phyloP scores from a whole-genome alignment of 2,888 invertebrate species.

The Volucella inflata region DNA sequence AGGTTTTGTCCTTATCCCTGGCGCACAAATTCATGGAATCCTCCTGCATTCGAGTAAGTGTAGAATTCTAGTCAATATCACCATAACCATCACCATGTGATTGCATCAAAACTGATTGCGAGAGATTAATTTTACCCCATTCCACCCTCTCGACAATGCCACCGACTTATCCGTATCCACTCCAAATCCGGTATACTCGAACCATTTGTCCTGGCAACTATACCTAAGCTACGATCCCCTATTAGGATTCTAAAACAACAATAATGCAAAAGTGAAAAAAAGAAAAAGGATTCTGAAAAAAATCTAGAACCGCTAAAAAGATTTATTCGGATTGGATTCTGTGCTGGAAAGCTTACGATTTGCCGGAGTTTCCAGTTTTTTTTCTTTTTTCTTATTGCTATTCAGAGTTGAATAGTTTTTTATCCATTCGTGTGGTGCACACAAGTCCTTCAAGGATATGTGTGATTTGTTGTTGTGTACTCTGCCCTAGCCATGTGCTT shows the following conservation, averaged over 20 bases:
- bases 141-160: too few species aligned
- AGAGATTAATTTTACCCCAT: constrained; percentile 74
- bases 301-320: constrained; percentile 62
- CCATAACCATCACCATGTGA: constrained; percentile 16
- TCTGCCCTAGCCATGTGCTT: constrained; percentile 60
- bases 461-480: constrained; percentile 70
- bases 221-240: constrained; percentile 25
- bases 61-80: constrained; percentile 39
- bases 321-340: constrained; percentile 75
- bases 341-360: constrained; percentile 75
- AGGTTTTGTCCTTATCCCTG: constrained; percentile 60
- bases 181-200: constrained; percentile 39
- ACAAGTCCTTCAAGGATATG: constrained; percentile 67
- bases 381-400: constrained; percentile 23
- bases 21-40: neutral
- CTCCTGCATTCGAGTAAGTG: neutral
- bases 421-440: constrained; percentile 30
- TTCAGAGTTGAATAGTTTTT: constrained; percentile 65
- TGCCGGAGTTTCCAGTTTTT: constrained; percentile 37
- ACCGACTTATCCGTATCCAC: too few species aligned
- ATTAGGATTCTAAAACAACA: constrained; percentile 44
- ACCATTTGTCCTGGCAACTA: constrained; percentile 64
- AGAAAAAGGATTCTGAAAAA: constrained; percentile 18
- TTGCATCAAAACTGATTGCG: constrained; percentile 72
- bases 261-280: constrained; percentile 30